Evolutionary conservation across 2,797 vertebrate genomes (phyloP).

Genomic region (Sebastolobus altivelis): DNA sequence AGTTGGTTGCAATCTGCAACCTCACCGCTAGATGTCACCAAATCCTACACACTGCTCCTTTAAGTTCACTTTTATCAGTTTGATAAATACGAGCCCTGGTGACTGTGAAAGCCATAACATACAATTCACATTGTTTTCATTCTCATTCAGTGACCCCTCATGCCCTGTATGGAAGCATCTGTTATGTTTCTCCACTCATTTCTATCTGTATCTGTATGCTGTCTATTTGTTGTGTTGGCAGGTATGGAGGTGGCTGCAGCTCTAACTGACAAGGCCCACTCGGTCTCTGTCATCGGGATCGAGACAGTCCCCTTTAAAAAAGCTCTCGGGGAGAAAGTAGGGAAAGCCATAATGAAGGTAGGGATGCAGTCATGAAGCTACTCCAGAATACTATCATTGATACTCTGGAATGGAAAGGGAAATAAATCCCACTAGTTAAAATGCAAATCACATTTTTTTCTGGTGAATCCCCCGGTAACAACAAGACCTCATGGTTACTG

Average conservation of each 20-base stretch:
- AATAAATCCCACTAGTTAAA: constrained; percentile 22
- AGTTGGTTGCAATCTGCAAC: too few relatives aligned
- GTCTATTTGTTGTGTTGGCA: constrained; percentile 64
- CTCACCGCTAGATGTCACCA: too few relatives aligned
- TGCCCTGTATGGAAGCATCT: neutral
- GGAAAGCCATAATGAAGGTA: constrained; percentile 97
- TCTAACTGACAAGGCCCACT: constrained; percentile 95
- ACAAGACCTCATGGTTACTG: neutral
- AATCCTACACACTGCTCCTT: too few relatives aligned
- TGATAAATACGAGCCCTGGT: neutral
- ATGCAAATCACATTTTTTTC: constrained; percentile 36
- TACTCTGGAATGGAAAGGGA: constrained; percentile 14
- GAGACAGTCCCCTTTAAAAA: constrained; percentile 94
- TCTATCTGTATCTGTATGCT: neutral
- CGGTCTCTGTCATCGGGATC: constrained; percentile 94
- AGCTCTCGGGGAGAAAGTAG: constrained; percentile 95
- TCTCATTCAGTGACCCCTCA: constrained; percentile 1
- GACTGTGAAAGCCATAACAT: neutral
- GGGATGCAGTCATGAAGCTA: neutral
- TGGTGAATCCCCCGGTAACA: constrained; percentile 29
- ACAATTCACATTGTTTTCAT: neutral
- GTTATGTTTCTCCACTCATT: neutral
- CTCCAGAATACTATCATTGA: constrained; percentile 22
- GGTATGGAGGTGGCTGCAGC: constrained; percentile 98
- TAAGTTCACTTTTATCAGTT: neutral